Conservation (phyloP, 2,888 invertebrate species). For the Eupithecia centaureata region DNA sequence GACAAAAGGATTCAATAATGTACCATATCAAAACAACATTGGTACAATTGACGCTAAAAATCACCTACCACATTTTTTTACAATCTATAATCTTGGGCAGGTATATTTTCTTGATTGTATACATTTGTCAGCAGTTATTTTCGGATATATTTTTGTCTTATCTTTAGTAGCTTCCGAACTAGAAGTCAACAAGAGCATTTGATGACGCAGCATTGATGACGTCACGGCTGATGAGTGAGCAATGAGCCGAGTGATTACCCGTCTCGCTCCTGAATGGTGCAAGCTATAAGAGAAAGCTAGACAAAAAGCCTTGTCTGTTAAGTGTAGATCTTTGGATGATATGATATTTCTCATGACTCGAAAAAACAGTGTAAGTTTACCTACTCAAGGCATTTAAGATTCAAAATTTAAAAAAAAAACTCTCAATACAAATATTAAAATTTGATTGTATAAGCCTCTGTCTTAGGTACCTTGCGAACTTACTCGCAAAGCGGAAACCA, state of each 20-base stretch:
- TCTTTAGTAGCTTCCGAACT: background rate
- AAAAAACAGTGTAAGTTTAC: too few relatives aligned
- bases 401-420: too few relatives aligned
- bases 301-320: background rate
- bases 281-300: slow-evolving; percentile 1
- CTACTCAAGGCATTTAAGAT: too few relatives aligned
- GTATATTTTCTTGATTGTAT: background rate
- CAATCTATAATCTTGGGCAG: too few relatives aligned
- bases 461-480: background rate
- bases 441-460: background rate
- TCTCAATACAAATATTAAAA: too few relatives aligned
- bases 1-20: too few relatives aligned
- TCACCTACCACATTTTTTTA: too few relatives aligned
- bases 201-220: slow-evolving; percentile 3
- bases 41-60: too few relatives aligned
- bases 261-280: background rate
- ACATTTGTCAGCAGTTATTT: background rate
- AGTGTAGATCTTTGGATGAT: too few relatives aligned
- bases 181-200: slow-evolving; percentile 7
- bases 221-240: background rate
- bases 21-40: too few relatives aligned
- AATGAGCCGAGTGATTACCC: slow-evolving; percentile 4
- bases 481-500: background rate
- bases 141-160: background rate
- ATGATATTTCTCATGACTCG: too few relatives aligned